phyloP scores from a whole-genome alignment of 2,113 vertebrate genomes.

The Otus sunia region DNA sequence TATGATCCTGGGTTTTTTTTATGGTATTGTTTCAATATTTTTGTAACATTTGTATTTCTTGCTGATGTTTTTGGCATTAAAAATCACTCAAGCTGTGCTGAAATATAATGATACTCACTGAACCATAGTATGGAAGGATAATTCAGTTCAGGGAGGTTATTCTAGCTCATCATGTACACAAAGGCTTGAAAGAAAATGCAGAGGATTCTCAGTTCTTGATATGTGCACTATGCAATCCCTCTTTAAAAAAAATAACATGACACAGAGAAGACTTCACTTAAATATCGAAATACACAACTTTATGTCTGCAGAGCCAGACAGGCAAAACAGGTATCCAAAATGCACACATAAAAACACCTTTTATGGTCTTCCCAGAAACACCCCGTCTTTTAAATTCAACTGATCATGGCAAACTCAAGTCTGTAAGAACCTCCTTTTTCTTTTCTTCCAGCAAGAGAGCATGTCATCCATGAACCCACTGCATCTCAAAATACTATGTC shows the following conservation, averaged over 20 bases:
- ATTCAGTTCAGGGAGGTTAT: conserved; percentile 83
- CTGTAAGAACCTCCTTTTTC: neutral
- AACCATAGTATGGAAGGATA: conserved; percentile 79
- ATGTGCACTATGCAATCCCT: conserved; percentile 61
- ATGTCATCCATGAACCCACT: neutral
- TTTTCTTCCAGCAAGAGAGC: neutral
- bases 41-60: conserved; percentile 82
- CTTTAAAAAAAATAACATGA: conserved; percentile 39
- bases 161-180: conserved; percentile 80
- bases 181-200: conserved; percentile 78
- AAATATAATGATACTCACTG: conserved; percentile 82
- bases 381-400: conserved; percentile 8
- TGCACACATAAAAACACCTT: neutral
- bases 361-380: neutral
- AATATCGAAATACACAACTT: conserved; percentile 60
- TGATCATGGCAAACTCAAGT: conserved; percentile 5
- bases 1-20: conserved; percentile 70
- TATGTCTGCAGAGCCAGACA: conserved; percentile 57
- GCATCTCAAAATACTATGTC: neutral
- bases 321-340: conserved; percentile 39
- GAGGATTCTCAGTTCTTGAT: conserved; percentile 73
- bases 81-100: conserved; percentile 83
- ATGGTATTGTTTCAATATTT: conserved; percentile 81
- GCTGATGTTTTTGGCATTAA: conserved; percentile 83
- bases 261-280: conserved; percentile 50